phyloP scores from a whole-genome alignment of 2,888 invertebrate genomes.

The Pandemis heparana region DNA sequence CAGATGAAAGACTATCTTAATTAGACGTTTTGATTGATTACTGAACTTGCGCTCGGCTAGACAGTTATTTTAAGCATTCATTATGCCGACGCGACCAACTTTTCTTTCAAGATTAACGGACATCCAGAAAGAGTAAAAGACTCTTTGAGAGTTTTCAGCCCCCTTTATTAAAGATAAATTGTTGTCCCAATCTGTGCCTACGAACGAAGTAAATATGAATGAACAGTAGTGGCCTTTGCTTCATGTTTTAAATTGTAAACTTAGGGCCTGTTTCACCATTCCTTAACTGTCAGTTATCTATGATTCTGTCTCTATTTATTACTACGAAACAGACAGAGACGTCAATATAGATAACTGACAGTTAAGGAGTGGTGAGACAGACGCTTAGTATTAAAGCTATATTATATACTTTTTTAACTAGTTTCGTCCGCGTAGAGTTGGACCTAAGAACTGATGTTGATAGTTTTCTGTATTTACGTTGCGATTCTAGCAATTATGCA shows the following conservation, averaged over 20 bases:
- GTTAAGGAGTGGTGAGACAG: no score
- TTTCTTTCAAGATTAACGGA: slow-evolving; percentile 31
- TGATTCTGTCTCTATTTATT: no score
- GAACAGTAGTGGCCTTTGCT: background rate
- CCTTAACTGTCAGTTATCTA: no score
- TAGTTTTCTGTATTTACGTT: no score
- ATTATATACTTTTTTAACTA: no score
- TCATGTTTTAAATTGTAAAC: background rate
- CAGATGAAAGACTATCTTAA: background rate
- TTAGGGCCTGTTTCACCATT: no score
- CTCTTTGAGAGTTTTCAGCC: slow-evolving; percentile 28
- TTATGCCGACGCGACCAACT: slow-evolving; percentile 15
- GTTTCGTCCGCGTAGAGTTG: no score
- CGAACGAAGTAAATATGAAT: slow-evolving; percentile 25
- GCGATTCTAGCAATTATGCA: no score
- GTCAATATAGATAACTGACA: no score
- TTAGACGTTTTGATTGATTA: slow-evolving; percentile 14
- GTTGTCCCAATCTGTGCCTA: slow-evolving; percentile 31
- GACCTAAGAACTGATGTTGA: no score
- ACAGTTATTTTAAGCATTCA: slow-evolving; percentile 25
- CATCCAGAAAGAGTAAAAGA: slow-evolving; percentile 27
- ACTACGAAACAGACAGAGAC: no score
- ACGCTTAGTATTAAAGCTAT: background rate
- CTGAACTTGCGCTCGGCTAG: slow-evolving; percentile 4
- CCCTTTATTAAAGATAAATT: slow-evolving; percentile 36